A percentile compares a stretch with the other conserved stretches of the same genome.
Conservation (phyloP, 2,797 vertebrate genomes). For the Gouania willdenowi region DNA sequence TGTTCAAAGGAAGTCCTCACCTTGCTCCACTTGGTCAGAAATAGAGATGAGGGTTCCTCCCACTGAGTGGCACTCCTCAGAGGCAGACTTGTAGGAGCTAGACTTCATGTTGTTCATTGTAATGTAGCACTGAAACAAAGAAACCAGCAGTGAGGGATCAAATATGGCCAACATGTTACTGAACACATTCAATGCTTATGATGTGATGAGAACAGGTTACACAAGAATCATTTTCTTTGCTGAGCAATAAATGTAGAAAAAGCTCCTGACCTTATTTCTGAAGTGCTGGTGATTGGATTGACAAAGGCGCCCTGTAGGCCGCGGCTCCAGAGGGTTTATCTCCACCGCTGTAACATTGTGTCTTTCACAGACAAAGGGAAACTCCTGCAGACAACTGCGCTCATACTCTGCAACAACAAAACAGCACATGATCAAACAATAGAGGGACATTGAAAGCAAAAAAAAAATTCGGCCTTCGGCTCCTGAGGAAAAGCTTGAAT, state of each 20-base stretch:
- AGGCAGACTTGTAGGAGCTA: constrained; percentile 71
- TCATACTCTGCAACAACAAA: constrained; percentile 39
- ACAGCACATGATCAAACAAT: too few species aligned
- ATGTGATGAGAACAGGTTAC: too few species aligned
- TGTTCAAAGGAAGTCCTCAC: constrained; percentile 57
- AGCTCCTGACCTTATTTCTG: constrained; percentile 83
- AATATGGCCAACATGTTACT: too few species aligned
- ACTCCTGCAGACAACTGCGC: constrained; percentile 34
- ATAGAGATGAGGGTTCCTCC: constrained; percentile 84
- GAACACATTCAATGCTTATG: too few species aligned
- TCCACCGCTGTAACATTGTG: constrained; percentile 83
- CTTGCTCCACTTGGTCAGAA: constrained; percentile 88
- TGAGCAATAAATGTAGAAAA: too few species aligned
- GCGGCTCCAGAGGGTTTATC: constrained; percentile 67
- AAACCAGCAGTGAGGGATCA: neutral
- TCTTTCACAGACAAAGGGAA: constrained; percentile 89
- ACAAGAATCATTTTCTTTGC: too few species aligned
- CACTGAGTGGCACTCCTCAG: constrained; percentile 72
- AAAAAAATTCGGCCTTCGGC: too few species aligned
- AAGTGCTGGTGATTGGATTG: constrained; percentile 66
- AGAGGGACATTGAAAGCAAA: too few species aligned
- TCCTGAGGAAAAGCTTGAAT: too few species aligned
- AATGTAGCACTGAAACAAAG: constrained; percentile 82
- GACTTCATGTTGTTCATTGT: constrained; percentile 38
- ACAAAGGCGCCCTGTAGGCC: constrained; percentile 67